A percentile compares a stretch with the other conserved stretches of the same genome.
Evolutionary conservation across 2,797 vertebrate genomes (phyloP).

Genomic region (Microchirus variegatus): DNA sequence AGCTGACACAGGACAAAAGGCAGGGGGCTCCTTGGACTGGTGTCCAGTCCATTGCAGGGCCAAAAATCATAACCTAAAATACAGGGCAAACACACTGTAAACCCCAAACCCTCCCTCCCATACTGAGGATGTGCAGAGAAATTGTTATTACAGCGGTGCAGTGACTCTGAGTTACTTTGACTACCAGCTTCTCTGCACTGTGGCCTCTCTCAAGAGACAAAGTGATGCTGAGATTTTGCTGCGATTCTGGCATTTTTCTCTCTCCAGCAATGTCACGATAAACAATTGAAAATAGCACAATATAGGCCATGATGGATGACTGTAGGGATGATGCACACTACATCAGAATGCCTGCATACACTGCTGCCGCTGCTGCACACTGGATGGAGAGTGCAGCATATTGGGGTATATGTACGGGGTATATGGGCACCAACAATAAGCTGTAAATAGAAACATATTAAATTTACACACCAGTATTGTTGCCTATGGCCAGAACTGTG

Average conservation of each 20-base stretch:
- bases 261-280: slow-evolving; percentile 66
- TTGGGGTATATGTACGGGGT: not conserved
- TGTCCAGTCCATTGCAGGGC: too few species aligned
- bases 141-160: slow-evolving; percentile 25
- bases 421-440: slow-evolving; percentile 6
- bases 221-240: slow-evolving; percentile 70
- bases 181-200: slow-evolving; percentile 50
- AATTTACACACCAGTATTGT: not conserved
- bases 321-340: slow-evolving; percentile 53
- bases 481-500: not conserved
- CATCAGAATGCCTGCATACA: slow-evolving; percentile 50
- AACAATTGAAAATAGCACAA: slow-evolving; percentile 75
- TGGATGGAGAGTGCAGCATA: slow-evolving; percentile 16
- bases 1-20: too few species aligned
- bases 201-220: slow-evolving; percentile 69
- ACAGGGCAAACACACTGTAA: too few species aligned
- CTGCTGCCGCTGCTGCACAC: slow-evolving; percentile 32
- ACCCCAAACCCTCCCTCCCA: not conserved
- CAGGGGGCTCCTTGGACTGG: too few species aligned
- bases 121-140: slow-evolving; percentile 3
- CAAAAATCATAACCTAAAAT: too few species aligned
- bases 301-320: slow-evolving; percentile 75
- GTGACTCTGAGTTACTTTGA: slow-evolving; percentile 46
- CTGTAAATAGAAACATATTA: not conserved
- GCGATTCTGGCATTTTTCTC: slow-evolving; percentile 68